Base-by-base conservation (phyloP, 2,113 vertebrate species). In the Hoplias malabaricus region DNA sequence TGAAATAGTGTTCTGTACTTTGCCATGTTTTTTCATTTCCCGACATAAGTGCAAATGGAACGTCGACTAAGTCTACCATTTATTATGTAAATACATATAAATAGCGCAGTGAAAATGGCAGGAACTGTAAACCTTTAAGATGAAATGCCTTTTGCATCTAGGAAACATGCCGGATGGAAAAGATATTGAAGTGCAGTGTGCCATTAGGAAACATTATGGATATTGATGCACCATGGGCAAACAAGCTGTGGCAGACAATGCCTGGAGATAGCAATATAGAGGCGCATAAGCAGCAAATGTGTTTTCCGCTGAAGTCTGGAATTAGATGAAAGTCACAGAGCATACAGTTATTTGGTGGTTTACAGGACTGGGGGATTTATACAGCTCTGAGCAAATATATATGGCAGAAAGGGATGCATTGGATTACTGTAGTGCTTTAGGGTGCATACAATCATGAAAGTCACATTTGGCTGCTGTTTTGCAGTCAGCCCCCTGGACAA, bases 241-340 rank as follows among this genome's bases (percentile, higher is more conserved):
- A 71, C 42, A 59, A 21, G 54, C 36, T 48, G 43, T 53, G 57
- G 38, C 1, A 42, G 36, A 25, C 75, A 76, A 42, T 40, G 74
- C 31, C 50, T 50, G 21, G 66, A 62, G 78, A 69, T 16, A 54
- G 54, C 27, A 65, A 33, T 76, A 70, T 27, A 63, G 27, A 68
- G 40, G 23, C 3, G 13, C 38, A 61, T 40, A 48, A 27, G 66
- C 40, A 69, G 69, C 33, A 75, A 31, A 53, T 65, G 25, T 70
- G 57, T 80, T 57, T 73, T 40, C 77, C 46, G 50, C 29, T 40
- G 13, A 78, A 74, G 38, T 27, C 56, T 65, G 10, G 74, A 77
- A 43, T 74, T 70, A 40, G 73, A 76, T 79, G 7, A 73, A 74
- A 53, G 38, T 77, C 73, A 69, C 65, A 54, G 36, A 42, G 59